phyloP scores from a whole-genome alignment of 2,797 vertebrate species.

The Adelosebastes latens region DNA sequence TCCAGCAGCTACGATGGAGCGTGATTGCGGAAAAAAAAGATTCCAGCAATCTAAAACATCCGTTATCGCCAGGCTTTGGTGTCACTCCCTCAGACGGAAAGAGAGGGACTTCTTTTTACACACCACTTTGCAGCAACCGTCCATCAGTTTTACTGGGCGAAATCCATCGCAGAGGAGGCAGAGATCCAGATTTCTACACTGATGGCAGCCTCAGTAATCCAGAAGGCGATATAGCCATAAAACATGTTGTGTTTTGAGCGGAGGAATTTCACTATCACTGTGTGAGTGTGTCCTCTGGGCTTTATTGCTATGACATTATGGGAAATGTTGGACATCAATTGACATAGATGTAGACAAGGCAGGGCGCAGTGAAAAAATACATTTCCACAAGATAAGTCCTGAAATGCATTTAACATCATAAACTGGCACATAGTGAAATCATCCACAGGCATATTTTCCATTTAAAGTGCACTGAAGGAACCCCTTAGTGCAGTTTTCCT shows the following conservation, averaged over 20 bases:
- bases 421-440: constrained; percentile 35
- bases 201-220: constrained; percentile 25
- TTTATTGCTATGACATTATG: constrained; percentile 24
- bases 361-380: background rate
- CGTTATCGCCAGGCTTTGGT: constrained; percentile 4
- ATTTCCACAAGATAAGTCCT: constrained; percentile 17
- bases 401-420: constrained; percentile 36
- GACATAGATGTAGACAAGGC: constrained; percentile 7
- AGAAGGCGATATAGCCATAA: constrained; percentile 26
- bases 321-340: constrained; percentile 21
- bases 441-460: constrained; percentile 12
- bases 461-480: constrained; percentile 32
- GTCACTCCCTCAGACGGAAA: background rate
- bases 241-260: constrained; percentile 28
- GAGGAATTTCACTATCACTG: background rate
- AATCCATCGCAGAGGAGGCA: constrained; percentile 18
- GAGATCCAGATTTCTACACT: constrained; percentile 21
- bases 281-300: background rate
- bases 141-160: constrained; percentile 33
- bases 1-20: constrained; percentile 17
- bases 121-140: constrained; percentile 19
- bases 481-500: background rate
- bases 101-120: background rate
- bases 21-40: constrained; percentile 5
- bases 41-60: constrained; percentile 17